A percentile compares a stretch with the other conserved stretches of the same genome.
phyloP scores from a whole-genome alignment of 2,113 vertebrate genomes.

The Paramormyrops kingsleyae region DNA sequence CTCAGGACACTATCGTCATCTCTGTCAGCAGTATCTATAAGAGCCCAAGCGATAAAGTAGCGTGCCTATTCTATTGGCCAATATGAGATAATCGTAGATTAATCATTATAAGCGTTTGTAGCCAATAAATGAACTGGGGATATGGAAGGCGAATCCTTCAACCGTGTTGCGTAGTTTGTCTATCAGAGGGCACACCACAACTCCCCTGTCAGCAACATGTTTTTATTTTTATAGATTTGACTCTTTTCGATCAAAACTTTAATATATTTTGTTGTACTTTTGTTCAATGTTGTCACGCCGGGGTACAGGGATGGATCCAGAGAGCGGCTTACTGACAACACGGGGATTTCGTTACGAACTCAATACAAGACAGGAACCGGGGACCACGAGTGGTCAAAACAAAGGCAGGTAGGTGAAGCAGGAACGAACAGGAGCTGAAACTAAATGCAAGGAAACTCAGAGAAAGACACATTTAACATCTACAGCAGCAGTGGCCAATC shows the following conservation, averaged over 20 bases:
- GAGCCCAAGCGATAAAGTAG: background rate
- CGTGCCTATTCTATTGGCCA: background rate
- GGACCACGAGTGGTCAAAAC: background rate
- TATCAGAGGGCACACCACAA: background rate
- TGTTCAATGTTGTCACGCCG: background rate
- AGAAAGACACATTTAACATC: background rate
- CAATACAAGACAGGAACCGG: background rate
- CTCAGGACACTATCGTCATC: background rate
- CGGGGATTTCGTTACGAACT: background rate
- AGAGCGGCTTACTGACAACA: background rate
- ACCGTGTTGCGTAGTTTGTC: background rate
- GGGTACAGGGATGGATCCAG: background rate
- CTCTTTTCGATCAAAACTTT: background rate
- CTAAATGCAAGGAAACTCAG: background rate
- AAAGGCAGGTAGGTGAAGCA: background rate
- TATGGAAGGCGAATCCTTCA: background rate
- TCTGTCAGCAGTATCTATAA: background rate
- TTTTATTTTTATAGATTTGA: background rate
- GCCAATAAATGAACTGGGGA: background rate
- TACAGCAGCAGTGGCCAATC: background rate
- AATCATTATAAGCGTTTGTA: background rate
- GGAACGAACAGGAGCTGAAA: background rate
- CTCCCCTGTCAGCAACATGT: background rate
- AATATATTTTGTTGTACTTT: background rate
- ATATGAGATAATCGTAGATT: background rate